phyloP scores from a whole-genome alignment of 2,888 invertebrate genomes.

The Peribatodes rhomboidaria region DNA sequence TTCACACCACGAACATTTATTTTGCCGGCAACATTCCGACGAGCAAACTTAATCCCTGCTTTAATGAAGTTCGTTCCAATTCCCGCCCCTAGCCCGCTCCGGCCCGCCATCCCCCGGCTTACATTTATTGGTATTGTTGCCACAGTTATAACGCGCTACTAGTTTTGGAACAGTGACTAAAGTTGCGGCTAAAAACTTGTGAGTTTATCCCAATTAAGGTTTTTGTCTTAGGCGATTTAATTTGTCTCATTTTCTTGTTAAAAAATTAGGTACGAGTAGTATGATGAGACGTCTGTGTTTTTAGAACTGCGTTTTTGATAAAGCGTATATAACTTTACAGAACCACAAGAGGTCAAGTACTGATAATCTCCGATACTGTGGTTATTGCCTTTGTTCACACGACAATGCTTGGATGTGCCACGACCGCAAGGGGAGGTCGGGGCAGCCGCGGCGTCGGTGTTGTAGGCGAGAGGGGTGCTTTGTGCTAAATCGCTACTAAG shows the following conservation, averaged over 20 bases:
- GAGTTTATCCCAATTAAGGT: background rate
- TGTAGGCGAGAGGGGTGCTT: constrained; percentile 36
- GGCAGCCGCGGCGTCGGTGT: constrained; percentile 17
- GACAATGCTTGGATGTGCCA: constrained; percentile 25
- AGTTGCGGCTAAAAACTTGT: background rate
- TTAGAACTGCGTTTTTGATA: background rate
- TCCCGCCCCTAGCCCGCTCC: constrained; percentile 30
- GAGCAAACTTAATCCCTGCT: constrained; percentile 52
- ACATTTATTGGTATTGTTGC: constrained; percentile 49
- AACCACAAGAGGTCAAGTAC: background rate
- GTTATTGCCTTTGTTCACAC: constrained; percentile 34
- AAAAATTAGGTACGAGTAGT: no score
- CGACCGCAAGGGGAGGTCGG: constrained; percentile 30
- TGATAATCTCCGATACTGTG: background rate
- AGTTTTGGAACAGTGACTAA: constrained; percentile 15
- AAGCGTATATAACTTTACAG: background rate
- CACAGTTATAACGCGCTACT: constrained; percentile 24
- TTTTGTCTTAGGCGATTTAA: background rate
- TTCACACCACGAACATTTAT: constrained; percentile 22
- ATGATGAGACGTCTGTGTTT: no score
- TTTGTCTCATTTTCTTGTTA: background rate
- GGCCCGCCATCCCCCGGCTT: constrained; percentile 42
- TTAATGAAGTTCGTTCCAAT: constrained; percentile 46
- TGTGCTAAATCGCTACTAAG: constrained; percentile 37
- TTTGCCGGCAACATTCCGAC: constrained; percentile 39